Evolutionary conservation across 2,888 invertebrate species (phyloP), one percentile per base, ranked within the genome.

Genomic region (Argyresthia albistria): DNA sequence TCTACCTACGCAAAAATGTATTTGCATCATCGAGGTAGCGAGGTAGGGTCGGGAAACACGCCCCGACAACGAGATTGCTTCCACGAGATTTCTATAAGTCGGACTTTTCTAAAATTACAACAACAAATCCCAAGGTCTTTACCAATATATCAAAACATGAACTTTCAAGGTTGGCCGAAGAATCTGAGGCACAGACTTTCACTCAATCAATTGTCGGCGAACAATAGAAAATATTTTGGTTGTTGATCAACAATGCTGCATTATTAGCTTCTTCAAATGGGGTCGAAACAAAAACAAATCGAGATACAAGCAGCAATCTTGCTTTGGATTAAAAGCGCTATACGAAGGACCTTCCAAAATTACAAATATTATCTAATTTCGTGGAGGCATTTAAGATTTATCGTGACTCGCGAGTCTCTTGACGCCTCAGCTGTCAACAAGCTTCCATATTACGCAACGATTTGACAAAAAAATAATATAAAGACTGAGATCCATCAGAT

Each of bases 191-290:
- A 37, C 37, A 25, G 16, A 50, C 50, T 50, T 50, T 50, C 50
- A 50, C 50, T 50, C 42, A 43, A 42, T 50, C 50, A 50, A 50
- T 50, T n/a, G 50, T n/a, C 14, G 15, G 35, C n/a, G 50, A 43
- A 50, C 43, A 43, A 50, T 12, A 8, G 11, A 39, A 39, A 39
- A 10, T 39, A 39, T 39, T 39, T n/a, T 39, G n/a, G 39, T n/a
- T 39, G n/a, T 39, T 39, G 39, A 11, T 39, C 39, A 39, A 47
- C 47, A 47, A 47, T 47, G 25, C 47, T 35, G 47, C 47, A 47
- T 47, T 35, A 39, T 50, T 16, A n/a, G 50, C 16, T 35, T 43
- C 43, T 50, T 42, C 25, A 16, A 50, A 14, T 48, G 37, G 35
- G 42, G 43, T 50, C 42, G 42, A 12, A 16, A 50, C 15, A 6